phyloP scores from a whole-genome alignment of 2,113 vertebrate species.

The Hucho hucho region DNA sequence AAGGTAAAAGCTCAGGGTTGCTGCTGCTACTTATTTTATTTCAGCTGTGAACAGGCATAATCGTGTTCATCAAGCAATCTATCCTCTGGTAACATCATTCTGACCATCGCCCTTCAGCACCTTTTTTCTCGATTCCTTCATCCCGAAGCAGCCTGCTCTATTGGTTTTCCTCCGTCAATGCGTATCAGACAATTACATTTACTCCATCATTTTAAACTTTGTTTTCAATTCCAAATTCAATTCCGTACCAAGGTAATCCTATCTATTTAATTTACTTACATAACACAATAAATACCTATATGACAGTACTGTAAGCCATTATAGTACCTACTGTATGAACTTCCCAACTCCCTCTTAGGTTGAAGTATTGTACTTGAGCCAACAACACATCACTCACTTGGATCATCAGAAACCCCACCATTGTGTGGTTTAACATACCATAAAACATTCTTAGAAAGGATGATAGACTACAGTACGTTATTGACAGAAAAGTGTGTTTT shows the following conservation, averaged over 20 bases:
- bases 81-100: background rate
- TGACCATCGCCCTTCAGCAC: background rate
- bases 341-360: too few species aligned
- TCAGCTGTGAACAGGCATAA: background rate
- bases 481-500: background rate
- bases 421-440: too few species aligned
- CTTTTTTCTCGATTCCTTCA: background rate
- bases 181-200: background rate
- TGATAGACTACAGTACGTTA: too few species aligned
- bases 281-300: too few species aligned
- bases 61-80: conserved; percentile 2
- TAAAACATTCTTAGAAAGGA: background rate
- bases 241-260: too few species aligned
- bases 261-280: too few species aligned
- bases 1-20: background rate
- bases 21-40: background rate
- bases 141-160: background rate
- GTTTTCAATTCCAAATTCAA: background rate
- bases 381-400: too few species aligned
- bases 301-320: too few species aligned
- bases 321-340: background rate
- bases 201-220: background rate
- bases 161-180: background rate
- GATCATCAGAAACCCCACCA: too few species aligned
- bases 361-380: too few species aligned